Evolutionary conservation across 2,888 invertebrate genomes (phyloP).

Genomic region (Chaitophorus viminalis): DNA sequence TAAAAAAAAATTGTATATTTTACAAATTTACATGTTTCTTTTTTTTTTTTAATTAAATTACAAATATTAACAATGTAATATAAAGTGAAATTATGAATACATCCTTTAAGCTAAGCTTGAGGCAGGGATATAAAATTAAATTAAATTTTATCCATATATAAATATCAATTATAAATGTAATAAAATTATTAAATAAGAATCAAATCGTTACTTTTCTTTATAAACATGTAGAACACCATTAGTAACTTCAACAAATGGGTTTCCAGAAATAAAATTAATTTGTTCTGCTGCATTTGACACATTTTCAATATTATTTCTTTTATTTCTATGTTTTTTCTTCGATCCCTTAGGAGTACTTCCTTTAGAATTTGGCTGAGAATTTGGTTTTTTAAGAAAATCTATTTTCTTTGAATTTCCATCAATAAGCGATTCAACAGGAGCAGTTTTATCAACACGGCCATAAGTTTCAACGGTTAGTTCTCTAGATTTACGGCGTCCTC

Average conservation of each 20-base stretch:
- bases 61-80: too few species aligned
- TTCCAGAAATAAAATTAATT: slow-evolving; percentile 78
- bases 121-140: too few species aligned
- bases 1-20: not conserved
- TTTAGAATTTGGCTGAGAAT: slow-evolving; percentile 26
- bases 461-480: slow-evolving; percentile 83
- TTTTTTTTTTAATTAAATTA: too few species aligned
- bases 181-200: not conserved
- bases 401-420: slow-evolving; percentile 36
- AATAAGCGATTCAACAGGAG: slow-evolving; percentile 35
- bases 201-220: slow-evolving; percentile 87
- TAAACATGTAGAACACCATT: slow-evolving; percentile 97
- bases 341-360: slow-evolving; percentile 18
- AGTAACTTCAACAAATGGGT: slow-evolving; percentile 95
- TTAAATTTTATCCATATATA: too few species aligned
- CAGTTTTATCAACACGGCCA: slow-evolving; percentile 25
- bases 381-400: slow-evolving; percentile 48
- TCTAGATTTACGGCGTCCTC: slow-evolving; percentile 76
- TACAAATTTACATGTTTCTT: too few species aligned
- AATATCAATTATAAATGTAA: not conserved
- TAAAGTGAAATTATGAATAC: too few species aligned
- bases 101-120: too few species aligned
- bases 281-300: slow-evolving; percentile 36
- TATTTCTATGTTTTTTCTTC: slow-evolving; percentile 48
- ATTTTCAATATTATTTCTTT: slow-evolving; percentile 23